Evolutionary conservation across 2,797 vertebrate species (phyloP).

Genomic region (Micrastur ruficollis): DNA sequence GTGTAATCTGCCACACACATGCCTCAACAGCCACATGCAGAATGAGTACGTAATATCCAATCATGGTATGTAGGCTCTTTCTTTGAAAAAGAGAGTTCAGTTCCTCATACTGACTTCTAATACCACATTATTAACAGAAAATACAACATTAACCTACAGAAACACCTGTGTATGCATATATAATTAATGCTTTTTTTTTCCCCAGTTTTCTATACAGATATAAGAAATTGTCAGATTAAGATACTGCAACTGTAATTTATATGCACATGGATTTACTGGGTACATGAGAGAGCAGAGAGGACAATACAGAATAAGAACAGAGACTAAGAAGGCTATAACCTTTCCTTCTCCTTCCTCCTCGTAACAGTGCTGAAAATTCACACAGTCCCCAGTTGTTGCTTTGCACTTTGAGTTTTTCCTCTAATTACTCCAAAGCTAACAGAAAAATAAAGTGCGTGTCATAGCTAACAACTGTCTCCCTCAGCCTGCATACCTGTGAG

Average conservation of each 20-base stretch:
- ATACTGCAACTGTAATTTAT: neutral
- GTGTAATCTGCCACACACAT: neutral
- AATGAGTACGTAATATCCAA: neutral
- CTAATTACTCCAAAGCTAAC: neutral
- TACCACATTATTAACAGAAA: neutral
- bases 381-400: neutral
- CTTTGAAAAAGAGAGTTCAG: neutral
- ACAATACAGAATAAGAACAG: neutral
- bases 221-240: neutral
- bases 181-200: neutral
- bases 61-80: neutral
- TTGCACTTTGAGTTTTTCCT: neutral
- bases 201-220: neutral
- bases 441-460: neutral
- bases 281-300: neutral
- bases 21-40: neutral
- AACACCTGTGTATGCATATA: accelerated
- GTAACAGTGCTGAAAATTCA: neutral
- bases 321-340: neutral
- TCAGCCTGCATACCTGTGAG: neutral
- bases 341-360: neutral
- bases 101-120: neutral
- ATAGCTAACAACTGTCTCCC: neutral
- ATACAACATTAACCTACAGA: neutral
- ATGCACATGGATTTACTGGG: neutral